Evolutionary conservation across 2,888 invertebrate species (phyloP), one percentile per base, ranked within the genome.

Genomic region (Andrena camellia): DNA sequence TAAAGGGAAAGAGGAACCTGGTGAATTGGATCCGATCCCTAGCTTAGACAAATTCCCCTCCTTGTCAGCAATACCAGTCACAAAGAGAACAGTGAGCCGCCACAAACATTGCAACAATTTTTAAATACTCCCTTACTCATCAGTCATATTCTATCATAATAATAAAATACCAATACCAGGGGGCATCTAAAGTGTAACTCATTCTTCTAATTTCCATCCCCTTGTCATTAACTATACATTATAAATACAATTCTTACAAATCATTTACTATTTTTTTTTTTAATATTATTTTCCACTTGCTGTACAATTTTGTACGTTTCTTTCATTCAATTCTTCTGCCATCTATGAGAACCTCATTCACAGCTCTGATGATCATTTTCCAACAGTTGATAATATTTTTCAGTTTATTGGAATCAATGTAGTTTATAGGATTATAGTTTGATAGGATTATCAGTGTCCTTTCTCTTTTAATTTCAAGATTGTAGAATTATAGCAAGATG

Each of bases 1-100:
- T 48, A 23, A 20, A 64, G 29, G 10, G 20, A 73, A 50, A 29
- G 85, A 88, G 63, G 4, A 35, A 31, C 67, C 75, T n/a, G 78
- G 67, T 2, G 23, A 79, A 60, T 52, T 86, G 63, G 63, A 82
- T 71, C 86, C 86, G 4, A 88, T 89, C 42, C 75, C 86, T 0
- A 17, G 63, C 0, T 82, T 89, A 10, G 76, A 83, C 8, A 70
- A 62, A 3, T 74, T 90, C 20, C 67, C 81, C 8, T 48, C 78
- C 1, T 7, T 54, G 2, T 1, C 26, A 17, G n/a, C n/a, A n/a
- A 26, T 68, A 50, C 7, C 48, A 2, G 31, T 23, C 35, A 8
- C 29, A 29, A n/a, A 59, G 20, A 20, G 0, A 5, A 6, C 31
- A 4, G 87, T 88, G 72, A 84, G 66, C 42, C 54, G 60, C 17